Base-by-base conservation (phyloP, 1,140 invertebrate genomes). In the Papilio dardanus region DNA sequence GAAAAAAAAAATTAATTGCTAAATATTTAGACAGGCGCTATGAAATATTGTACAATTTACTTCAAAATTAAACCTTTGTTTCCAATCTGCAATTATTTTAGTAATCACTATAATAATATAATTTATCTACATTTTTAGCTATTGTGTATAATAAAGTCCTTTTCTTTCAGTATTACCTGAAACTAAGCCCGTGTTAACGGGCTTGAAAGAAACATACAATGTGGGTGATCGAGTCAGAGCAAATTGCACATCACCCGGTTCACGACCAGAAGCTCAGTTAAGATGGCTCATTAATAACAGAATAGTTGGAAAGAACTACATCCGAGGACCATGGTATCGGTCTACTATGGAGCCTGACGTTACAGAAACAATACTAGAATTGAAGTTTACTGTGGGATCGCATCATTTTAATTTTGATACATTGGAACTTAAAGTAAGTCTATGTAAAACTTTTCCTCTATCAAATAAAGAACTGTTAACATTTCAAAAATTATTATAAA, bases 211-310 rank as follows among this genome's bases (percentile, higher is more conserved):
- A 0, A 95, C 96, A 54, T 98, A 98, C 90, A 95, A 96, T 76
- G 93, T 96, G 14, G 97, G 96, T 2, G 97, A 97, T 77, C 91
- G 93, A 3, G 95, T 97, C 12, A 92, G 94, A 12, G 95, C 97
- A n/a, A 97, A 97, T 87, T 98, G 97, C 88, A 96, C 97, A 7
- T 97, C 97, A 10, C 94, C 95, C 19, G 94, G 95, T 71, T 97
- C 97, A 10, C 96, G 97, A 79, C 97, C 97, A 1, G 96, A 96
- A 2, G 96, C 97, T 30, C 95, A 96, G 77, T 94, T 98, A 40
- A 95, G 95, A 76, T 98, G 97, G 97, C 96, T 96, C 83, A 96
- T 98, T 83, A 96, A 96, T 85, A 96, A 96, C 83, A 93, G 92
- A 83, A 87, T 91, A 12, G 86, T 86, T 16, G 87, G 90, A 30